Conservation (phyloP, 2,888 invertebrate species). For the Tineola bisselliella region DNA sequence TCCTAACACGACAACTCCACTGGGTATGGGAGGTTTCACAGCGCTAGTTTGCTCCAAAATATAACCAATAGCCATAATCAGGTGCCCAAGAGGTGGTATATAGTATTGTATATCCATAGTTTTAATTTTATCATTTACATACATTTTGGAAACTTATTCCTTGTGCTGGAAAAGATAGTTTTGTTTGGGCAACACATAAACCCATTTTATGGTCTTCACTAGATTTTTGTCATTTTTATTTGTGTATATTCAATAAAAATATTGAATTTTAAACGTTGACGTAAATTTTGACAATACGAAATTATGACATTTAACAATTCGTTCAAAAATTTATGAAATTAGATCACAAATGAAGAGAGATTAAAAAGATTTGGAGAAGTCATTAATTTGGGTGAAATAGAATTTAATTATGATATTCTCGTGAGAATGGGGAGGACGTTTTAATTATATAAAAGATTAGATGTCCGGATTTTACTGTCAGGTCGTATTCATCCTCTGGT, state of each 20-base stretch:
- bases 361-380: not conserved
- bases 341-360: not conserved
- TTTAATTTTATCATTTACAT: constrained; percentile 28
- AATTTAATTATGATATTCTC: constrained; percentile 3
- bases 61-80: constrained; percentile 48
- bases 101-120: constrained; percentile 19
- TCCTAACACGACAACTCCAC: constrained; percentile 43
- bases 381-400: not conserved
- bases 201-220: too few relatives aligned
- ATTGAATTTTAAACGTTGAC: not conserved
- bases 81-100: constrained; percentile 42
- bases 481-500: not conserved
- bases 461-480: not conserved
- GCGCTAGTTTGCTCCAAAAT: constrained; percentile 38
- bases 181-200: too few relatives aligned
- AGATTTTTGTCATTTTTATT: too few relatives aligned
- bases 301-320: not conserved
- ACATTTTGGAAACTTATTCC: constrained; percentile 11
- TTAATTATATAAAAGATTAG: constrained; percentile 10
- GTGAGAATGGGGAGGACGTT: constrained; percentile 3
- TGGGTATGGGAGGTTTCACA: constrained; percentile 39
- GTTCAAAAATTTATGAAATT: not conserved
- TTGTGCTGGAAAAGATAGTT: too few relatives aligned
- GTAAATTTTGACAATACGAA: not conserved
- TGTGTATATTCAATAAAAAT: not conserved